Percentiles rank a stretch among this genome's conserved stretches.
Conservation (phyloP, 2,888 invertebrate species). For the Hydrotaea diabolus region DNA sequence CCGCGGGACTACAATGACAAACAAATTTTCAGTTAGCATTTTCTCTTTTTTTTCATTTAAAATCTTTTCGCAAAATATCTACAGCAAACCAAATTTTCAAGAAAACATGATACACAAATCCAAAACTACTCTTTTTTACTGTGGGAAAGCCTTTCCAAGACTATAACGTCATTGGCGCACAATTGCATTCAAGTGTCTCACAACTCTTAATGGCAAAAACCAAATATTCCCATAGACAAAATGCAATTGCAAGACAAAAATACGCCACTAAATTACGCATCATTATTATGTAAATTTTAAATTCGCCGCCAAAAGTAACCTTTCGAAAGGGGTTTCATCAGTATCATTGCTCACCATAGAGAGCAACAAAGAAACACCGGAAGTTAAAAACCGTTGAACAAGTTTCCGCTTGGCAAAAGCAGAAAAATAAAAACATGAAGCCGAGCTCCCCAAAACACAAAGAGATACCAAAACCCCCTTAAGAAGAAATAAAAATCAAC, state of each 20-base stretch:
- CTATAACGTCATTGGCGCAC: no score
- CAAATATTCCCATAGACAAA: background rate
- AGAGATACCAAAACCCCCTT: constrained; percentile 18
- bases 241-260: background rate
- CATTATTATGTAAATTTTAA: constrained; percentile 38
- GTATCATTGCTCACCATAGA: background rate
- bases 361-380: constrained; percentile 43
- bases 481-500: constrained; percentile 70
- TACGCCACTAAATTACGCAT: background rate
- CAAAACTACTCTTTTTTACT: no score
- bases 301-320: constrained; percentile 11
- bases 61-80: no score
- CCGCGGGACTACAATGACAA: no score
- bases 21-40: no score
- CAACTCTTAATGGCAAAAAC: background rate
- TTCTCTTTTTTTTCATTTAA: no score
- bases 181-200: no score
- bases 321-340: constrained; percentile 28
- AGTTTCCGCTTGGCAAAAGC: constrained; percentile 19
- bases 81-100: no score
- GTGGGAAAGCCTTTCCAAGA: no score
- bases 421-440: background rate
- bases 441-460: constrained; percentile 24
- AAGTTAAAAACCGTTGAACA: constrained; percentile 56
- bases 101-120: no score